Percentiles rank a stretch among this genome's conserved stretches.
These are phyloP conservation scores for Eupristina koningsbergeri DNA, from an alignment of 1,140 invertebrate species.

Conservation along the genomic window DNA sequence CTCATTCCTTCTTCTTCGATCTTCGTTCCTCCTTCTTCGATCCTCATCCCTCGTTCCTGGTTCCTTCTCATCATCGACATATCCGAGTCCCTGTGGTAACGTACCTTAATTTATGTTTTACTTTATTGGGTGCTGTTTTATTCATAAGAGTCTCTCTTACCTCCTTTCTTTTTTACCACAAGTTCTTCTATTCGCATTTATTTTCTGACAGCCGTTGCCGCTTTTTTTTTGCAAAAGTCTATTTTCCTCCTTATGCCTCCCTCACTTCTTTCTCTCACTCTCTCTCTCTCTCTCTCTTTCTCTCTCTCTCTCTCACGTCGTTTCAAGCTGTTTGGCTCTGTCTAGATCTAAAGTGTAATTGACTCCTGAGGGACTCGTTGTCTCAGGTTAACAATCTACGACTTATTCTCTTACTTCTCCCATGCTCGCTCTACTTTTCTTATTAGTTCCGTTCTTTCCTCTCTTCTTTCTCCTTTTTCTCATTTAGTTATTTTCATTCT, in stretches of 20 bases:
- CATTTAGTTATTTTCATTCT: slow-evolving; percentile 14
- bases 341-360: slow-evolving; percentile 54
- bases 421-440: slow-evolving; percentile 36
- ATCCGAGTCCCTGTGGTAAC: slow-evolving; percentile 35
- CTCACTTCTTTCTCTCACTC: background rate
- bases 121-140: slow-evolving; percentile 54
- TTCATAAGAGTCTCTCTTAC: slow-evolving; percentile 45
- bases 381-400: slow-evolving; percentile 51
- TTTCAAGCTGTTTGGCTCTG: slow-evolving; percentile 48
- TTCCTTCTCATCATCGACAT: background rate
- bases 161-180: slow-evolving; percentile 9
- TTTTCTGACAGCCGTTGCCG: too few relatives aligned
- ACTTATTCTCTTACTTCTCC: slow-evolving; percentile 45
- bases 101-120: slow-evolving; percentile 52
- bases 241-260: background rate
- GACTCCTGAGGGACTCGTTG: slow-evolving; percentile 55
- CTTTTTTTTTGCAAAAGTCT: slow-evolving; percentile 4
- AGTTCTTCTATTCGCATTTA: too few relatives aligned
- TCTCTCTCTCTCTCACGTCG: background rate
- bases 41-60: too few relatives aligned
- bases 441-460: slow-evolving; percentile 10
- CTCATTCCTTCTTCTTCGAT: too few relatives aligned
- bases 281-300: slow-evolving; percentile 1
- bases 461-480: background rate
- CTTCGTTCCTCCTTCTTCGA: too few relatives aligned